Base-by-base conservation (phyloP, 2,888 invertebrate genomes). In the Hydriomena furcata region DNA sequence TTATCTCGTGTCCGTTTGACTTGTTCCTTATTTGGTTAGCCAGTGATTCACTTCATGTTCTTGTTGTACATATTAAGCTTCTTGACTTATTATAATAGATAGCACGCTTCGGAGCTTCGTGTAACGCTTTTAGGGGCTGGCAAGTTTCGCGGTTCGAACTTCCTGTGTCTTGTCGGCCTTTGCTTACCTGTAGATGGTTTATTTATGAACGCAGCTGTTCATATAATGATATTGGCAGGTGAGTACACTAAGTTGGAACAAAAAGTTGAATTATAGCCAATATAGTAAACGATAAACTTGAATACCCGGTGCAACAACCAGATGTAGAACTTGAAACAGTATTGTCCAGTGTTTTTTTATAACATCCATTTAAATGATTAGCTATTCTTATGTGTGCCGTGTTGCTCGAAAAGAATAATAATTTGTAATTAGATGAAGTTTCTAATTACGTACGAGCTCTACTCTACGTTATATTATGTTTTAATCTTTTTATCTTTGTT, bases 21-120 rank as follows among this genome's bases (percentile, higher is more conserved):
- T 70, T 60, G 69, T 58, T 52, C 82, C 79, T 63, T 82, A 77
- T 82, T 75, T 74, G 78, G 82, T 40, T 21, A 34, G 62, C 44
- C 54, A 58, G 64, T 79, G 79, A 81, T 71, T 82, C 76, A 79
- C 65, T 68, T 71, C 72, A 73, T 65, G 71, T 75, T 64, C 64
- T 63, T 52, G 68, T 70, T 60, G 58, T 69, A 65, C 65, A 49
- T 42, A 66, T 68, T 48, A 42, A 42, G 42, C 52, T 51, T 71
- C 60, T 65, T 58, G 42, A 55, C 59, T 58, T 55, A 37, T 47
- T 56, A 50, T 48, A 2, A 13, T 20, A 40, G 48, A 60, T 55
- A 61, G 37, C 34, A 31, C 35, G 49, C 58, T 56, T 56, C 37
- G 41, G 37, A 51, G 38, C 52, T 58, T 52, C 52, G 47, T 55